Percentiles rank a stretch among this genome's conserved stretches.
Evolutionary conservation across 2,113 vertebrate species (phyloP).

Genomic region (Columba janthina): DNA sequence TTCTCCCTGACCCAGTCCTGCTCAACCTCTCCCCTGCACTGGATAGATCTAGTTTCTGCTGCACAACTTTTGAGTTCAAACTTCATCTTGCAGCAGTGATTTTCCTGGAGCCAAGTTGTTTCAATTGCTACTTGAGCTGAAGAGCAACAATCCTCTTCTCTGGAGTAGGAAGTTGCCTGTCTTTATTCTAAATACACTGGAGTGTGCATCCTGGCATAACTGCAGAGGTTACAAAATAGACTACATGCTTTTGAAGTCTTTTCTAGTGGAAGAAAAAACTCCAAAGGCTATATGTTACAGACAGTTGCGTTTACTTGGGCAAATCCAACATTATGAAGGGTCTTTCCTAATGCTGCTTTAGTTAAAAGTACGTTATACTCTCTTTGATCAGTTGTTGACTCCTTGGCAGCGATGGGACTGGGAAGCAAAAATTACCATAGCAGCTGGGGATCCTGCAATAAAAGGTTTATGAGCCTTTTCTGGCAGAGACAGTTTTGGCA

Average conservation of each 20-base stretch:
- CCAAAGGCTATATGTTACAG: background rate
- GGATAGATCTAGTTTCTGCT: conserved; percentile 51
- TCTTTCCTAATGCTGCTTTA: background rate
- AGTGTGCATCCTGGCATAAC: background rate
- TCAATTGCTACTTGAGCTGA: conserved; percentile 32
- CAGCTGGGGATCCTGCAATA: conserved; percentile 2
- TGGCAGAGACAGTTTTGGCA: conserved; percentile 25
- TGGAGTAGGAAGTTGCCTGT: conserved; percentile 9
- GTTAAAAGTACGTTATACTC: background rate
- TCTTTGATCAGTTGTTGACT: background rate
- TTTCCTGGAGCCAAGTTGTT: conserved; percentile 21
- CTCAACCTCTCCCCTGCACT: conserved; percentile 40
- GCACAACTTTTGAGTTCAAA: background rate
- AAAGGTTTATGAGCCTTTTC: conserved; percentile 39
- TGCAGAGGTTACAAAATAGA: background rate
- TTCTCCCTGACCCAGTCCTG: conserved; percentile 26
- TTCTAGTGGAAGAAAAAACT: background rate
- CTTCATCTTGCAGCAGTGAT: background rate
- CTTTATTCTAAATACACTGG: background rate
- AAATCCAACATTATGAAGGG: background rate
- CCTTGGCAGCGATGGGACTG: background rate
- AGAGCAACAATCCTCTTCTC: background rate
- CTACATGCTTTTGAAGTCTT: background rate
- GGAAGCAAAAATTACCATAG: background rate
- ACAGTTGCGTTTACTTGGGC: background rate